These are phyloP conservation scores for Melanotaenia maccullochi DNA, from an alignment of 2,797 vertebrate species.

Conservation along the genomic window DNA sequence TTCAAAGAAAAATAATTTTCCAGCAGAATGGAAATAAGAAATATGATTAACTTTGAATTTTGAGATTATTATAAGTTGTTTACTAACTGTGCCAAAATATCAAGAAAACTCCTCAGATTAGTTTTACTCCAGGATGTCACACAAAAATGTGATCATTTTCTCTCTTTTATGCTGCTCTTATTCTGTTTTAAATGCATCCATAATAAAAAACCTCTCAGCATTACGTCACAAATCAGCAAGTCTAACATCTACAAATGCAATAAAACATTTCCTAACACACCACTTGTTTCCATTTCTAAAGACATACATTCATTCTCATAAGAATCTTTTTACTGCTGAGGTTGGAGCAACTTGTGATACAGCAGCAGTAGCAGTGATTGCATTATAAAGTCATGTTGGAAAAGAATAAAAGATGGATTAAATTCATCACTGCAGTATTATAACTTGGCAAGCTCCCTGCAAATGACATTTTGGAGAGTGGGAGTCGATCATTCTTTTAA, in stretches of 20 bases:
- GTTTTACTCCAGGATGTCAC: constrained; percentile 2
- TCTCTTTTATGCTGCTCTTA: constrained; percentile 14
- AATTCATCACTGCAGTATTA: constrained; percentile 43
- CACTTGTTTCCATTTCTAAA: constrained; percentile 34
- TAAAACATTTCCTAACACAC: constrained; percentile 28
- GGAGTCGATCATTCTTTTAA: constrained; percentile 14
- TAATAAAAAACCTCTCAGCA: neutral
- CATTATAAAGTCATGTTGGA: constrained; percentile 61
- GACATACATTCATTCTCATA: constrained; percentile 9
- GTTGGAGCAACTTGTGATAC: constrained; percentile 24
- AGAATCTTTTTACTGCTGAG: constrained; percentile 37
- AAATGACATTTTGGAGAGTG: constrained; percentile 33
- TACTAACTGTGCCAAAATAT: neutral
- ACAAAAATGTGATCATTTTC: neutral
- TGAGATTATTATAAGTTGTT: neutral
- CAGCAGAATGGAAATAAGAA: neutral
- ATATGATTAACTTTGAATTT: neutral
- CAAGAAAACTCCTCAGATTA: neutral
- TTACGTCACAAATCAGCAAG: neutral
- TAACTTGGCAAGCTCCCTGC: constrained; percentile 36
- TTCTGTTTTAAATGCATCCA: constrained; percentile 1
- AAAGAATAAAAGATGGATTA: constrained; percentile 60
- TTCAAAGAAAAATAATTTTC: neutral
- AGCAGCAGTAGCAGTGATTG: constrained; percentile 49
- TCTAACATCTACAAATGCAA: constrained; percentile 16